phyloP scores from a whole-genome alignment of 92 coral and sea anemone species.

The Micromussa lordhowensis region DNA sequence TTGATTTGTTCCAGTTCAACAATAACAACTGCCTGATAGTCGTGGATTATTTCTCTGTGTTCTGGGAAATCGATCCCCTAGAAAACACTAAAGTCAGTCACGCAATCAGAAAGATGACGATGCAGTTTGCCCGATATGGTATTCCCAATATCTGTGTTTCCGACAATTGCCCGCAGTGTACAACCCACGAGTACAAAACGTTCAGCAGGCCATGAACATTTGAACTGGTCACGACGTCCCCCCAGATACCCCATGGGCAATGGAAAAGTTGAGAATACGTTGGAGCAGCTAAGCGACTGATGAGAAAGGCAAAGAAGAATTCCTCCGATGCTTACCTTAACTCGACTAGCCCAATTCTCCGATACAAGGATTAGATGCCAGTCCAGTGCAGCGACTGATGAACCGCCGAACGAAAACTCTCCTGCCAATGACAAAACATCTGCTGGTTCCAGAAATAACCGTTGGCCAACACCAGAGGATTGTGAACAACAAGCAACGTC shows the following conservation, averaged over 20 bases:
- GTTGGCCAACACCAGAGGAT: conserved; percentile 19
- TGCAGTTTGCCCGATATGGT: not conserved
- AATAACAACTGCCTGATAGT: no score
- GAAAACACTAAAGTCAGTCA: conserved; percentile 7
- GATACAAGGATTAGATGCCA: no score
- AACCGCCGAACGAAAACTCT: not conserved
- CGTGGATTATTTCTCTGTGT: no score
- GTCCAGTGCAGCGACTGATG: no score
- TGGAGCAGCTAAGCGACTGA: no score
- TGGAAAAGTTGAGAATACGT: no score
- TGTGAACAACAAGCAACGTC: conserved; percentile 28
- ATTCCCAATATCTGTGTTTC: not conserved
- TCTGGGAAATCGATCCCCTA: no score
- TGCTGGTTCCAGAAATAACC: conserved; percentile 19
- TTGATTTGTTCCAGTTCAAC: conserved; percentile 42
- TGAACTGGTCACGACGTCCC: not conserved
- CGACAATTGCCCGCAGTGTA: conserved; percentile 42
- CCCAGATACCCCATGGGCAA: no score
- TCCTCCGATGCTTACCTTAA: no score
- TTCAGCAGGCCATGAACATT: conserved; percentile 19
- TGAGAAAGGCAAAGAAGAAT: no score
- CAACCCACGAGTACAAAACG: conserved; percentile 4
- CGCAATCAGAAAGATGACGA: not conserved
- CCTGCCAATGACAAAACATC: conserved; percentile 31
- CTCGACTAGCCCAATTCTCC: no score